Percentiles rank a stretch among this genome's conserved stretches.
Conservation (phyloP, 53 echinoderm and acorn worm genomes). For the Stichopus horrens region DNA sequence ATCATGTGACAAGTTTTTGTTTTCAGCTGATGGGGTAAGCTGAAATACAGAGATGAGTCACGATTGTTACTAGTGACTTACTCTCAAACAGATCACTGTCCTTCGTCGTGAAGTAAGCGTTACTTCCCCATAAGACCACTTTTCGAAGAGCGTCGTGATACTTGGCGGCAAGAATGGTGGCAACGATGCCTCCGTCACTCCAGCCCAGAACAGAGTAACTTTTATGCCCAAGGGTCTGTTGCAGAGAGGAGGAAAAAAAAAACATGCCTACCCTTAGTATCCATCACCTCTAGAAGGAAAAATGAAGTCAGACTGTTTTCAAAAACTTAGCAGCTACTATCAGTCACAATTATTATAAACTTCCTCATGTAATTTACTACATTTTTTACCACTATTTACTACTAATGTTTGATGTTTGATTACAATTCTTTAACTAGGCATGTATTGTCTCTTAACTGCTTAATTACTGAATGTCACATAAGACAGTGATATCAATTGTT, state of each 20-base stretch:
- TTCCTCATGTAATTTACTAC: too few species aligned
- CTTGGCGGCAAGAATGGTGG: constrained; percentile 74
- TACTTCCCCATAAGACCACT: constrained; percentile 81
- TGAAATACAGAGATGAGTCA: too few species aligned
- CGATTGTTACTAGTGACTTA: constrained; percentile 15
- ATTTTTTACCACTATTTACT: too few species aligned
- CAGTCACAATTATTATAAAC: background rate
- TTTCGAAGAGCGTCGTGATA: constrained; percentile 69
- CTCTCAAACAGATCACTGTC: constrained; percentile 72
- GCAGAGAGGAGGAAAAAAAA: background rate
- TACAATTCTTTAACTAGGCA: too few species aligned
- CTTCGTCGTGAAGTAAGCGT: constrained; percentile 64
- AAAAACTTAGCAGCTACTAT: background rate
- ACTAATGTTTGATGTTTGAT: too few species aligned
- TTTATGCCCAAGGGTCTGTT: constrained; percentile 71
- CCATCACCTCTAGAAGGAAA: background rate
- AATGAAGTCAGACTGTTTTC: background rate
- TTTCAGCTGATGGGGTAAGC: too few species aligned
- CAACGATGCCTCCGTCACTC: constrained; percentile 90
- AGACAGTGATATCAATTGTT: too few species aligned
- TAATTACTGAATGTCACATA: too few species aligned
- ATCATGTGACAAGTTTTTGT: too few species aligned
- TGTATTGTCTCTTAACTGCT: too few species aligned
- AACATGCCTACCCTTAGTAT: background rate
- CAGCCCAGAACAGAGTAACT: constrained; percentile 79